Base-by-base conservation (phyloP, 1,140 invertebrate species). In the Pseudoatta argentina region DNA sequence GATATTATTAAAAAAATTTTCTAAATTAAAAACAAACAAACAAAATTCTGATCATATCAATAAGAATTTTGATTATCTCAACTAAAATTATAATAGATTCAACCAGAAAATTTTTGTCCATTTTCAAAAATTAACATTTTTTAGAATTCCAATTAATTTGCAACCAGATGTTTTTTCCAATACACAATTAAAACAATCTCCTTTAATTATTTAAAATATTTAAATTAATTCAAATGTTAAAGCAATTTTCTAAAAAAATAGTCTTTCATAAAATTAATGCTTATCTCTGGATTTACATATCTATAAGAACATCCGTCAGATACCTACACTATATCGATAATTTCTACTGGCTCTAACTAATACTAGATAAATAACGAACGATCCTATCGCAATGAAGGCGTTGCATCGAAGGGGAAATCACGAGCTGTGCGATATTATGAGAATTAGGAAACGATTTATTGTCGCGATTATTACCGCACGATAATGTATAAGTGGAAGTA, bases 401-500 rank as follows among this genome's bases (percentile, higher is more conserved):
- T 51, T 48, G 39, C 24, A 77, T 77, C 16, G 24, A 78, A 64
- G 24, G 24, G 39, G 39, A 48, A 18, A 78, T 78, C 44, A 24
- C 24, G 59, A 24, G 39, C 5, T 24, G 34, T 12, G 76, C 27
- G 39, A 51, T 14, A 78, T 78, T 78, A 66, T 66, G 59, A 78
- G 61, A 78, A 77, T 77, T 77, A 48, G 59, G 57, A 64, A 66
- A 78, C 59, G 61, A 78, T 78, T 66, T 48, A 24, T 78, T 55
- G 72, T 48, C 18, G 24, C n/a, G n/a, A n/a, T n/a, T n/a, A n/a
- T 78, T 66, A 30, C 21, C 76, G 61, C 59, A 44, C 44, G 44
- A 78, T 66, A 30, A 59, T 18, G 61, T 27, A 51, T 21, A 66
- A 34, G 34, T 64, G 75, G 39, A 48, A 78, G 27, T n/a, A 51